Evolutionary conservation across 2,797 vertebrate species (phyloP).

Genomic region (Onychomys leucogaster): DNA sequence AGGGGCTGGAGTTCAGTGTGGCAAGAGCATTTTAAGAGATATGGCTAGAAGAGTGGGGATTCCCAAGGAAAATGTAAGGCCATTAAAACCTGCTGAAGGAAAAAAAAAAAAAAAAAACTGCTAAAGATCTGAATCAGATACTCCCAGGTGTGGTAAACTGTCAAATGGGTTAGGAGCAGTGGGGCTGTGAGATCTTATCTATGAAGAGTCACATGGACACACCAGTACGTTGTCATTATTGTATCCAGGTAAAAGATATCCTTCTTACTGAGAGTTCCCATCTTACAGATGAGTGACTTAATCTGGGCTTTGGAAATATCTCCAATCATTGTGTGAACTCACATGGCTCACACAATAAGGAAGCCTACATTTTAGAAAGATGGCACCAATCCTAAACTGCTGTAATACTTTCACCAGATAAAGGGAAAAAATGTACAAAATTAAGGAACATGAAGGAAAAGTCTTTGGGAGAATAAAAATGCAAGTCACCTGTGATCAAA

Average conservation of each 20-base stretch:
- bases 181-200: neutral
- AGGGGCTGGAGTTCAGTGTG: no score
- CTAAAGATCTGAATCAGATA: neutral
- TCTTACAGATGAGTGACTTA: neutral
- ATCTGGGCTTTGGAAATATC: neutral
- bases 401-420: neutral
- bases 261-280: neutral
- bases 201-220: neutral
- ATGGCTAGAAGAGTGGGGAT: accelerated
- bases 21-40: neutral
- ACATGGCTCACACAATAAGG: neutral
- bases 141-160: neutral
- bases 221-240: neutral
- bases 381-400: neutral
- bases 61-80: accelerated
- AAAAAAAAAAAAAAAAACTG: no score
- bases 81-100: neutral
- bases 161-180: neutral
- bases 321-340: neutral
- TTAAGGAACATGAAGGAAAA: neutral
- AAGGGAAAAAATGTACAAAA: neutral
- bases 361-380: neutral
- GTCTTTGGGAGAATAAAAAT: no score
- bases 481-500: neutral
- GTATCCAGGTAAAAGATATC: neutral